A percentile compares a stretch with the other conserved stretches of the same genome.
phyloP scores from a whole-genome alignment of 2,113 vertebrate genomes.

The Leucopternis melanops region DNA sequence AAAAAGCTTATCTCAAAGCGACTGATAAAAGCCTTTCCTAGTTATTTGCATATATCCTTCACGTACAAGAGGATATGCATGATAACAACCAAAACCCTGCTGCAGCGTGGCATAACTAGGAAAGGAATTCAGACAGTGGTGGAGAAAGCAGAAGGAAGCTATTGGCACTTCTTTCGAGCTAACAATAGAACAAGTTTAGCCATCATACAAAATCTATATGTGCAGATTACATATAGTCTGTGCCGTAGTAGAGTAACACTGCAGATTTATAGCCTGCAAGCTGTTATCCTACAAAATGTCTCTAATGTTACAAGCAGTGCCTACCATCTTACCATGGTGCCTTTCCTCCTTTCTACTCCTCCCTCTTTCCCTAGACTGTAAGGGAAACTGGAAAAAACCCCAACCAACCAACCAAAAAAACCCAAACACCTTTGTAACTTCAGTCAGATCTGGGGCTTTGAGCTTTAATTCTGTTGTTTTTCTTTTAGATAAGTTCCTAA shows the following conservation, averaged over 20 bases:
- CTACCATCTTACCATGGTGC: background rate
- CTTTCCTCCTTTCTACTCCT: background rate
- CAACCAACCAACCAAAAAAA: background rate
- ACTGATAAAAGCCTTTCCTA: background rate
- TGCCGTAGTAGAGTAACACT: background rate
- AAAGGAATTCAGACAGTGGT: background rate
- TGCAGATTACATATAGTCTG: background rate
- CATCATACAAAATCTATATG: background rate
- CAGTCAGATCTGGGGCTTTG: background rate
- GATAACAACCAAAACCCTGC: background rate
- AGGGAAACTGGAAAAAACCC: no score
- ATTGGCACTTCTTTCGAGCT: background rate
- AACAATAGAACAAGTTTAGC: background rate
- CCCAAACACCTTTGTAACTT: background rate
- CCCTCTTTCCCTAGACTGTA: background rate
- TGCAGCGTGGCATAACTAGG: background rate
- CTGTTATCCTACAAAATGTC: background rate
- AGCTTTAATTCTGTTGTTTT: background rate
- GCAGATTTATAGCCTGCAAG: background rate
- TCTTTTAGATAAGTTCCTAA: background rate
- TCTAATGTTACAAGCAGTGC: background rate
- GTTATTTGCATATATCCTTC: background rate
- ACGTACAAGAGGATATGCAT: accelerated
- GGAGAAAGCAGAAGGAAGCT: background rate
- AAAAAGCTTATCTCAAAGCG: background rate